These are phyloP conservation scores for Gallinago undulata DNA, from an alignment of 2,113 vertebrate genomes.

Conservation along the genomic window DNA sequence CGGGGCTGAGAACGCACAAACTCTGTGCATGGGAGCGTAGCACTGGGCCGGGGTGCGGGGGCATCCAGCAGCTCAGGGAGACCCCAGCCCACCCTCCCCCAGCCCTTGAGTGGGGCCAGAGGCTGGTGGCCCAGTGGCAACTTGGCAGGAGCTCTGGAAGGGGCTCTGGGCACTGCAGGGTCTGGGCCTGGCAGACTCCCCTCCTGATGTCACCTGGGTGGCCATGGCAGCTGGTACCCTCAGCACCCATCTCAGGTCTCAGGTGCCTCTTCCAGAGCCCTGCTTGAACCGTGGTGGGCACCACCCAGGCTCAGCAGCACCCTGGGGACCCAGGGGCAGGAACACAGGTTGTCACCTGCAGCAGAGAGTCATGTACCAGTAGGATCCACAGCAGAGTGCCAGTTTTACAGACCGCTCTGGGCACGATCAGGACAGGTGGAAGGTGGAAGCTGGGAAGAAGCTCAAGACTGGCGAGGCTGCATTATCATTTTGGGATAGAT, in stretches of 20 bases:
- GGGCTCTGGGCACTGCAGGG: not conserved
- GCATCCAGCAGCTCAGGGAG: not conserved
- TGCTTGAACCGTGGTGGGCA: accelerated
- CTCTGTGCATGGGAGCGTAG: not conserved
- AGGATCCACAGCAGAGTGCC: not conserved
- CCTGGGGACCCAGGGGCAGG: not conserved
- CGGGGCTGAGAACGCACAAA: not conserved
- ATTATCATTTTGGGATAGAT: not conserved
- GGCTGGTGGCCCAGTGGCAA: not conserved
- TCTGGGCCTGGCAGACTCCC: not conserved
- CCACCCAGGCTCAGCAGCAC: not conserved
- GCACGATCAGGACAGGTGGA: not conserved
- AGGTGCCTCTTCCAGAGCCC: not conserved
- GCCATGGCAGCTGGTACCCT: not conserved
- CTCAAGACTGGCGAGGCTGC: not conserved
- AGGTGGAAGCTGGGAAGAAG: not conserved
- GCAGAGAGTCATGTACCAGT: no score
- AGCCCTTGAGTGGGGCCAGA: not conserved
- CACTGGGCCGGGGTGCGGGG: no score
- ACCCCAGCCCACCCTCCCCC: accelerated
- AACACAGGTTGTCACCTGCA: not conserved
- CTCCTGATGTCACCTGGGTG: not conserved
- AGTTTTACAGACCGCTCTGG: not conserved
- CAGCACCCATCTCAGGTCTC: not conserved
- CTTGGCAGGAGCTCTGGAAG: not conserved